Conservation (phyloP, 2,888 invertebrate genomes). For the Callyntrura guangdongensis region DNA sequence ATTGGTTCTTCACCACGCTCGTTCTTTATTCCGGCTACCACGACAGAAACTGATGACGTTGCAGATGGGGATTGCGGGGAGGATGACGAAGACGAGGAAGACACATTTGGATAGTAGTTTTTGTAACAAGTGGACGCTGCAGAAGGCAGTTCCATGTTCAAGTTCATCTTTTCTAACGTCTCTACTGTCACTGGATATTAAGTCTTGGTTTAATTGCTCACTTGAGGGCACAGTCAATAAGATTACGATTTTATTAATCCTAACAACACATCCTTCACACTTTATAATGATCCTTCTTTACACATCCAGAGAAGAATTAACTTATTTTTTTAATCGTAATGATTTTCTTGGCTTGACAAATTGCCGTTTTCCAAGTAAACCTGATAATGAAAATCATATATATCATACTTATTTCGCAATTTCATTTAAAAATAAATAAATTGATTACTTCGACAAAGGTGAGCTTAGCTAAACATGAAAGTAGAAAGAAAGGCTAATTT, state of each 20-base stretch:
- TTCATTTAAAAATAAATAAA: not conserved
- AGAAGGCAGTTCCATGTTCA: conserved; percentile 16
- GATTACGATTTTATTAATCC: too few relatives aligned
- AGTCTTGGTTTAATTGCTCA: too few relatives aligned
- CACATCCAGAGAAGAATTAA: too few relatives aligned
- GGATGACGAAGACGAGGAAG: not conserved
- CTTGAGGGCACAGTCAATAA: too few relatives aligned
- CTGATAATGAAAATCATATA: not conserved
- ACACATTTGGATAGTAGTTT: conserved; percentile 7
- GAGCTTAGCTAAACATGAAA: too few relatives aligned
- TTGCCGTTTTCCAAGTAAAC: not conserved
- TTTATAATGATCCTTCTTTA: not conserved
- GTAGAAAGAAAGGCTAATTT: too few relatives aligned
- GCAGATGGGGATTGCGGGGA: not conserved
- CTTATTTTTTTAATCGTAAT: too few relatives aligned
- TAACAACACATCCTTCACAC: too few relatives aligned
- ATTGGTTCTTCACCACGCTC: conserved; percentile 58
- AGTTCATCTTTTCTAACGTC: not conserved
- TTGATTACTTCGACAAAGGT: too few relatives aligned
- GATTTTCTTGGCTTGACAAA: not conserved
- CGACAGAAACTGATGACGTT: not conserved
- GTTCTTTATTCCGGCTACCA: not conserved
- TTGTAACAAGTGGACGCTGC: conserved; percentile 6
- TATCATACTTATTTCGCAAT: not conserved
- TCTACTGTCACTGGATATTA: not conserved